phyloP scores from a whole-genome alignment of 2,888 invertebrate species.

The Zaprionus obscuricornis region DNA sequence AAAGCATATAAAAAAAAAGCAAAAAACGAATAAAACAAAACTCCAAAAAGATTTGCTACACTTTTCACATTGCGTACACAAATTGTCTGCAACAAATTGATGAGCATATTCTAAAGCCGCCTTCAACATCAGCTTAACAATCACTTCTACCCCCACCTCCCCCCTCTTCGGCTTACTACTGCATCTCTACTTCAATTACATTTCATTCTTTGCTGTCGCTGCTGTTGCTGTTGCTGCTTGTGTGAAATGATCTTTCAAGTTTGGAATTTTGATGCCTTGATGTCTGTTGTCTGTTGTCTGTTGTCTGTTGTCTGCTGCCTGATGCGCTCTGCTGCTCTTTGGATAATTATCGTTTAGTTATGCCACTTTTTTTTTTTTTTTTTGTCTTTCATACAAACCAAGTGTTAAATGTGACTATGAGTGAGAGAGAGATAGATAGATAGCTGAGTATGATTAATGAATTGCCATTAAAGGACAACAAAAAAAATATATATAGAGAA shows the following conservation, averaged over 20 bases:
- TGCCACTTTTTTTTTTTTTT: constrained; percentile 65
- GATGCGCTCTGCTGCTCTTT: constrained; percentile 7
- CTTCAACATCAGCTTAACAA: constrained; percentile 22
- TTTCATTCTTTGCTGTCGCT: background rate
- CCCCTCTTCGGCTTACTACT: too few relatives aligned
- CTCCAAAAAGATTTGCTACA: constrained; percentile 57
- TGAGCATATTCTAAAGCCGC: background rate
- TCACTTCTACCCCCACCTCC: constrained; percentile 10
- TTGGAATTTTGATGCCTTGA: too few relatives aligned
- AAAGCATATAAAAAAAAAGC: too few relatives aligned
- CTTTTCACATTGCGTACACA: constrained; percentile 59
- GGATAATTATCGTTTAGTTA: constrained; percentile 76
- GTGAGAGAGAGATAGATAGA: too few relatives aligned
- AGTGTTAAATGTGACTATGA: constrained; percentile 1
- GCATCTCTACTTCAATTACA: background rate
- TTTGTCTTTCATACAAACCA: constrained; percentile 21
- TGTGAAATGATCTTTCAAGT: too few relatives aligned
- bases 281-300: too few relatives aligned
- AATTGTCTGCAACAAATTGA: constrained; percentile 28
- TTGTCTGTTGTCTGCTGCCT: too few relatives aligned
- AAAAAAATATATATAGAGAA: constrained; percentile 26
- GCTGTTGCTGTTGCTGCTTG: too few relatives aligned
- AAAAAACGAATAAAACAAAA: too few relatives aligned
- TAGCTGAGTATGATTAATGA: constrained; percentile 73
- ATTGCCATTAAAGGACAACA: constrained; percentile 70